Base-by-base conservation (phyloP, 1,140 invertebrate genomes). In the Leptinotarsa texana region DNA sequence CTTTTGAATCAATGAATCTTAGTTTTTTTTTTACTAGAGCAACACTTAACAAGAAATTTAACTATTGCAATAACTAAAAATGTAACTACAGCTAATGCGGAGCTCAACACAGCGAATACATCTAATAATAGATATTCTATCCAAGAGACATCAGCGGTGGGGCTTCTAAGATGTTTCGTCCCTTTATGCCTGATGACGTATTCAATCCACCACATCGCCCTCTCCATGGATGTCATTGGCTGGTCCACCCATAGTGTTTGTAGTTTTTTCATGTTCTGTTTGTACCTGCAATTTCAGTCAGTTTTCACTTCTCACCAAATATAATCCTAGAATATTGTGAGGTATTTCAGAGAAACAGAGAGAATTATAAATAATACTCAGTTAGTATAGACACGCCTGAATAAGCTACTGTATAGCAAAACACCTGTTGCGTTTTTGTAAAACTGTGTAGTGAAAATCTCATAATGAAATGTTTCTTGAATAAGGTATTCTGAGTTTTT, bases 141-240 rank as follows among this genome's bases (percentile, higher is more conserved):
- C 80, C 85, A 86, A 8, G 84, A 80, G n/a, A 86, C 74, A 61
- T 86, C 82, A 5, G 79, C 70, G 5, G 79, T 82, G 11, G 83
- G 79, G 70, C 83, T 82, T 72, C 80, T 80, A 17, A 86, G 76
- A 78, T 86, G 83, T 57, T 81, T 77, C 8, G 83, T 82, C 17
- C 85, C 85, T 78, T 84, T 83, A 75, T 87, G 80, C 27, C 87
- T 78, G 22, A 88, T 79, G 17, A 87, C 84, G 77, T 87, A 86
- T 76, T 88, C 87, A 3, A 86, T 85, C 87, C 86, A 88, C 86
- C 87, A 88, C 74, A 87, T 79, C 8, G 85, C 86, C 69, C 82
- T 82, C 72, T 88, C 83, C 18, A 86, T 51, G 1, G 83, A 77
- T 1, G 75, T 80, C 78, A 82, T 78, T 13, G 84, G 85, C 78